Base-by-base conservation (phyloP, 2,888 invertebrate genomes). In the Colletes collaris region DNA sequence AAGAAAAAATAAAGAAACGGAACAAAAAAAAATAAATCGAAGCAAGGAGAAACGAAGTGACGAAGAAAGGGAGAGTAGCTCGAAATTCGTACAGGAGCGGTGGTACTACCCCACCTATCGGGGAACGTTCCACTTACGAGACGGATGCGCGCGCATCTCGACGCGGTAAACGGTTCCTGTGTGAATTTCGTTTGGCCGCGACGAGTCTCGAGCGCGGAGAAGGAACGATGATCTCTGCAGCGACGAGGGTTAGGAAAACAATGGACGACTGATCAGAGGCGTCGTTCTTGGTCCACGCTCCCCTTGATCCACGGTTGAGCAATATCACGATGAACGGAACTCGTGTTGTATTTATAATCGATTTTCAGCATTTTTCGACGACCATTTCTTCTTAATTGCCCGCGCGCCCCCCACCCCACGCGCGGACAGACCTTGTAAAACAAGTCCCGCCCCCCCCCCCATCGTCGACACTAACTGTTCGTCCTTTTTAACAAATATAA, bases 401-500 rank as follows among this genome's bases (percentile, higher is more conserved):
- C 76, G 71, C 62, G 79, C 79, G 67, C 63, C 77, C 63, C 77
- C 40, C 40, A 46, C 10, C 44, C 44, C 76, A 66, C 69, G 76
- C 75, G 76, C 75, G 73, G 60, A 65, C 70, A 64, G 49, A 79
- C 80, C 86, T 82, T 86, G 88, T 88, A 86, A 88, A 86, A 76
- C 77, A 76, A 71, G 56, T 76, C 79, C 79, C 81, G 49, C 77
- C n/a, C n/a, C n/a, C n/a, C 79, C 80, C 82, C 81, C 80, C 82
- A 69, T 84, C 87, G 81, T 88, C 83, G 89, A 88, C 89, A 87
- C 83, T 91, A 91, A 91, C 86, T 91, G 89, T 90, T 90, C 89
- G 90, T 91, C 90, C 91, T 90, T 90, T 90, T 91, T 91, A 91
- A 90, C 83, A 90, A 90, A 90, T 90, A 90, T 90, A 91, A 89